Conservation (phyloP, 2,797 vertebrate species). For the Betta splendens region DNA sequence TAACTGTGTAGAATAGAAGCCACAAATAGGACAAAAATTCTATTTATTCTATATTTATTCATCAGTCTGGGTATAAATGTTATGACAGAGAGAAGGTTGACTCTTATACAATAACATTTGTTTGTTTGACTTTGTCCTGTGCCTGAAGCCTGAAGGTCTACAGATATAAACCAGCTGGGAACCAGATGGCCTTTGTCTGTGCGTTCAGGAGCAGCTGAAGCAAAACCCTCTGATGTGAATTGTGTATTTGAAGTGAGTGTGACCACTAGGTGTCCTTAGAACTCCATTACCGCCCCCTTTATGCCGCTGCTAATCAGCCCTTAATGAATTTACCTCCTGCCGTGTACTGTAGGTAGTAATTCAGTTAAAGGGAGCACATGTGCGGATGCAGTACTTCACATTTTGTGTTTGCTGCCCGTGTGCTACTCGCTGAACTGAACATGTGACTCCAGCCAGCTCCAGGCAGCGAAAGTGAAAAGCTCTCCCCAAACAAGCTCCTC, state of each 20-base stretch:
- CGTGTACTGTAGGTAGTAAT: conserved; percentile 25
- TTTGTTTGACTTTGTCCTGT: neutral
- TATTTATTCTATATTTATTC: no score
- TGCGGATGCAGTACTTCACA: conserved; percentile 27
- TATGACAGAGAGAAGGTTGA: neutral
- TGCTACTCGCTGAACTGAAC: conserved; percentile 25
- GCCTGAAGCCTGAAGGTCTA: neutral
- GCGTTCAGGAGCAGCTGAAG: neutral
- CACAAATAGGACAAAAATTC: no score
- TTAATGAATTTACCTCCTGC: conserved; percentile 37
- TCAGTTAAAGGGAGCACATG: conserved; percentile 32
- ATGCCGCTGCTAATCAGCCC: conserved; percentile 22
- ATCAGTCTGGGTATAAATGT: neutral
- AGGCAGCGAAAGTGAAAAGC: conserved; percentile 67
- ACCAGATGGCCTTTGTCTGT: neutral
- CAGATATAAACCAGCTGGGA: neutral
- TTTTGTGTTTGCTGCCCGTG: conserved; percentile 24
- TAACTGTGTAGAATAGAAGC: conserved; percentile 1
- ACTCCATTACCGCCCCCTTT: conserved; percentile 40
- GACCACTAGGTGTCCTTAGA: conserved; percentile 79
- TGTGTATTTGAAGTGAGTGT: conserved; percentile 11
- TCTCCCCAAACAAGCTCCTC: conserved; percentile 73
- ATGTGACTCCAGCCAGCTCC: conserved; percentile 44
- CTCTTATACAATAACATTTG: neutral
- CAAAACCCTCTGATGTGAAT: neutral